A percentile compares a stretch with the other conserved stretches of the same genome.
Evolutionary conservation across 2,113 vertebrate species (phyloP).

Genomic region (Porphyrio hochstetteri): DNA sequence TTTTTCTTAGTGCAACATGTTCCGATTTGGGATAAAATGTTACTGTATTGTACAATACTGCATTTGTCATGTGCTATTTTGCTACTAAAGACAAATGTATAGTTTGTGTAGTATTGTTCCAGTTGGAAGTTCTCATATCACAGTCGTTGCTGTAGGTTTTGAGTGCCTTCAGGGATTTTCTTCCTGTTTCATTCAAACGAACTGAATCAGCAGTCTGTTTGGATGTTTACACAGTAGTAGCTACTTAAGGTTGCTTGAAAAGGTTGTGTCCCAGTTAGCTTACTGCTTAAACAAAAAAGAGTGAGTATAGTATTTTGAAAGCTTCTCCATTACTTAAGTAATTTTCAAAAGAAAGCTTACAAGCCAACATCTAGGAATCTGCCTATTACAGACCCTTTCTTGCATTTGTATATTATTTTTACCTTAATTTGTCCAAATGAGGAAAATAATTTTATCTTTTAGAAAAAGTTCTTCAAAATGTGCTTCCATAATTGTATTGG

Average conservation of each 20-base stretch:
- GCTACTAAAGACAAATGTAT: neutral
- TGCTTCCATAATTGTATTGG: constrained; percentile 71
- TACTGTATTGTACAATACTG: neutral
- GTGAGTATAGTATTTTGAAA: neutral
- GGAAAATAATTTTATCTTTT: constrained; percentile 68
- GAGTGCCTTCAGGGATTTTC: neutral
- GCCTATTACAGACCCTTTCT: neutral
- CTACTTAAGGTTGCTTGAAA: neutral
- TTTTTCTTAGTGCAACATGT: neutral
- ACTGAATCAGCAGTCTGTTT: neutral
- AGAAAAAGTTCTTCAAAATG: constrained; percentile 62
- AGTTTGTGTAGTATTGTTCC: neutral
- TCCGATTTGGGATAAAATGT: neutral
- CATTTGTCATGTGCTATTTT: neutral
- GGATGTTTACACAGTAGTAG: neutral
- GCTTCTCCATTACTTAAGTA: neutral
- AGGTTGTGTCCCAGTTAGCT: neutral
- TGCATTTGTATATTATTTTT: constrained; percentile 26
- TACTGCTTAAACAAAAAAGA: neutral
- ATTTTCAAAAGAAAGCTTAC: neutral
- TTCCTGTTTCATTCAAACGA: neutral
- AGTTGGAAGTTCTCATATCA: neutral
- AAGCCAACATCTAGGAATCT: neutral
- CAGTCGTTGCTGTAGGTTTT: neutral
- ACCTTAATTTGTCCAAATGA: constrained; percentile 56